Base-by-base conservation (phyloP, 2,113 vertebrate species). In the Scatophagus argus region DNA sequence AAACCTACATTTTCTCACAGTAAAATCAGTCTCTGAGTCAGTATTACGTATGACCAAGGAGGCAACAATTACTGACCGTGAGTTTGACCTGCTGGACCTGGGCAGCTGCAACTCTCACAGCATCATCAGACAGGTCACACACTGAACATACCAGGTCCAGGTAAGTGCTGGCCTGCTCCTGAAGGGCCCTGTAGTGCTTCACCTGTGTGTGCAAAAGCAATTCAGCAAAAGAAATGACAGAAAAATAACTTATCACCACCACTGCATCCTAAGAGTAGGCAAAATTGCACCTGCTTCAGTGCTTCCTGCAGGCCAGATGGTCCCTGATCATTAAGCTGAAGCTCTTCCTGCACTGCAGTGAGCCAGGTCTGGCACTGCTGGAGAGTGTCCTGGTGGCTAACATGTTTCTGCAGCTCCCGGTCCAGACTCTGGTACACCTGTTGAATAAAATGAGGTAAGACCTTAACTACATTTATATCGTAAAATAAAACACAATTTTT, bases 381-480 rank as follows among this genome's bases (percentile, higher is more conserved):
- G 16, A 99, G 91, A 0, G 98, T 97, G 81, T 99, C 97, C 75
- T 99, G 97, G 64, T 96, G 95, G 84, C 94, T 98, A 9, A 98
- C 97, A 0, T 99, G 96, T 73, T 96, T 99, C 90, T 99, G 97
- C n/a, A 99, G 94, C 87, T 99, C 98, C 4, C 94, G 92, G 88
- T 99, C 97, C 89, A 99, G 92, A 93, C 96, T 97, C 93, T 96
- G 96, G 86, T 98, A 98, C 5, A 99, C 95, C 98, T 99, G 71
- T 44, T 23, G n/a, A 32, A 60, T n/a, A 69, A 41, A 7, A 11
- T 36, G 38, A 39, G 4, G 44, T 8, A 36, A 54, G 7, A 71
- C 8, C 11, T 13, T 55, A 27, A 23, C 11, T 34, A 23, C 34
- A 11, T 47, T 55, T 6, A 38, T 13, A 6, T 32, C 2, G 23